Evolutionary conservation across 1,140 invertebrate species (phyloP), one percentile per base, ranked within the genome.

Genomic region (Drosophila pachea): DNA sequence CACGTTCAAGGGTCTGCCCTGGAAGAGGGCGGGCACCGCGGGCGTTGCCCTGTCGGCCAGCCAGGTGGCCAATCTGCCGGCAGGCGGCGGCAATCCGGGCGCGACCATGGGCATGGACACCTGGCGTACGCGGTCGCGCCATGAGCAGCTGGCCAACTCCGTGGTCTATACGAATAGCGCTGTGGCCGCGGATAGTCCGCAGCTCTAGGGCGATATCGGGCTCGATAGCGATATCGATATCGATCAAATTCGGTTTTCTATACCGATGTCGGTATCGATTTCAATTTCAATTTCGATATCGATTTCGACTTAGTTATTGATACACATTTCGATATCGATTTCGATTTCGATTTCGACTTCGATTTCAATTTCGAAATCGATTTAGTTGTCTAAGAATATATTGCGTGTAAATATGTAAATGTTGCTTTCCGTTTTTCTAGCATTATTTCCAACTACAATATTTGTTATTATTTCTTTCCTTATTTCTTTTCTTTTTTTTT

Each of bases 1-100:
- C 47, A 86, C 84, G 5, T 87, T 87, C 47, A 79, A 79, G 58
- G 84, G 76, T 1, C 29, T 88, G 47, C 86, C 78, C 1, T 84
- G 76, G 79, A 73, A 68, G 3, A 75, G 58, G 0, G 47, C 53
- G 0, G 14, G 22, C 8, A 53, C 53, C 0, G 45, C 36, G 5
- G 49, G 35, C 5, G 40, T 49, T 2, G 69, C 9, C 0, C 50
- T 67, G 5, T 81, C 78, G 32, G 75, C 72, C 49, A 82, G 78
- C 40, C 78, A 82, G 61, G 78, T 58, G n/a, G 78, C 61, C 2
- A 48, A 68, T 12, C 12, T 35, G 14, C 16, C 40, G 11, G 14
- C 12, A 7, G 42, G 8, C 53, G 43, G 49, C 47, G 5, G 42
- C n/a, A 76, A 76, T 55, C 56, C 60, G 8, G 62, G 66, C 33